Conservation (phyloP, 2,888 invertebrate species). For the Chymomyza caudatula region DNA sequence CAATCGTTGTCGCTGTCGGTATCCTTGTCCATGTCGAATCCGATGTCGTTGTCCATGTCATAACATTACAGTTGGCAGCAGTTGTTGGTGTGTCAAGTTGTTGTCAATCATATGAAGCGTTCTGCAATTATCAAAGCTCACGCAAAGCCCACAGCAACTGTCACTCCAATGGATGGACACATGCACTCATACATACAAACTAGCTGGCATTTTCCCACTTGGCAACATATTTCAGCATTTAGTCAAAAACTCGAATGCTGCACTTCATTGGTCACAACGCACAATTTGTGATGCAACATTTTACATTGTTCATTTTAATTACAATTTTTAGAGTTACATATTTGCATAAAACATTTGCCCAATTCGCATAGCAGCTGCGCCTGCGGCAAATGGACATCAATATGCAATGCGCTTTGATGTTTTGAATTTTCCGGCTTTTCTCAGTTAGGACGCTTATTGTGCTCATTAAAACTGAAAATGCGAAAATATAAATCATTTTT, state of each 20-base stretch:
- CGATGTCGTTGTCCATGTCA: neutral
- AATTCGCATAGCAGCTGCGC: constrained; percentile 26
- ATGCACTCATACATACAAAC: constrained; percentile 11
- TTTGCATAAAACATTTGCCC: constrained; percentile 40
- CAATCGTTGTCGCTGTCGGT: neutral
- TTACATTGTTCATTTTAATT: constrained; percentile 30
- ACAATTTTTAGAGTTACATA: constrained; percentile 35
- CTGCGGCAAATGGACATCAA: constrained; percentile 24
- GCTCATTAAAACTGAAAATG: neutral
- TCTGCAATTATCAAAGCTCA: constrained; percentile 18
- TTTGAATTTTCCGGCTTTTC: neutral
- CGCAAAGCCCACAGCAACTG: constrained; percentile 4
- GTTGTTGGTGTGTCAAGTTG: neutral
- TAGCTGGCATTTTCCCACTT: neutral
- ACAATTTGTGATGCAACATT: neutral
- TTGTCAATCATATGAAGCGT: constrained; percentile 44
- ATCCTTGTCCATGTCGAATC: neutral
- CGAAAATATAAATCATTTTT: neutral
- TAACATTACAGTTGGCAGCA: neutral
- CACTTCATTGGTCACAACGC: neutral
- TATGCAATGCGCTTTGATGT: constrained; percentile 19
- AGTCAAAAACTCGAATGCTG: neutral
- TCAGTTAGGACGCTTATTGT: neutral
- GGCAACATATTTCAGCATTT: constrained; percentile 2
- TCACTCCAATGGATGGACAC: constrained; percentile 10